A percentile compares a stretch with the other conserved stretches of the same genome.
Evolutionary conservation across 2,797 vertebrate species (phyloP).

Genomic region (Galaxias olidus): DNA sequence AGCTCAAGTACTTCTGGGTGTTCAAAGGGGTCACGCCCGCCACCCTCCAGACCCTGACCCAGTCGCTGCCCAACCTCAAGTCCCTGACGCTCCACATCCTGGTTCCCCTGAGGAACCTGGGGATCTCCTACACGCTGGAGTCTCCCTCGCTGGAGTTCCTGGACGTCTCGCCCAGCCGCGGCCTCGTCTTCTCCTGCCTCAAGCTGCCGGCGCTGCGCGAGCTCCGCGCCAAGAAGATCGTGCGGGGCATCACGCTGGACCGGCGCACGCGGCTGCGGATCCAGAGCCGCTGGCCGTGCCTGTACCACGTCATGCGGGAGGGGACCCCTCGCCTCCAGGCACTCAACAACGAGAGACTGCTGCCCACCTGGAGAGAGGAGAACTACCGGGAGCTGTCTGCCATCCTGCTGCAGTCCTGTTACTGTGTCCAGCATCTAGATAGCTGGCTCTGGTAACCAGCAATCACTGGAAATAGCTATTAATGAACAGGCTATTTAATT

Average conservation of each 20-base stretch:
- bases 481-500: too few relatives aligned
- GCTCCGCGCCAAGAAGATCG: slow-evolving; percentile 81
- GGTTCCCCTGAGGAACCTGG: slow-evolving; percentile 81
- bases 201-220: slow-evolving; percentile 78
- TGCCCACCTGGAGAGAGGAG: slow-evolving; percentile 77
- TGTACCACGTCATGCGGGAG: slow-evolving; percentile 79
- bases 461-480: too few relatives aligned
- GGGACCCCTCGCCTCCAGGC: slow-evolving; percentile 80
- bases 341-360: slow-evolving; percentile 80
- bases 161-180: slow-evolving; percentile 82
- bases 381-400: slow-evolving; percentile 74
- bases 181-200: slow-evolving; percentile 80
- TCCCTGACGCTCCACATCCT: slow-evolving; percentile 81
- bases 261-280: slow-evolving; percentile 77
- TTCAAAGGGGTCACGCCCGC: slow-evolving; percentile 80
- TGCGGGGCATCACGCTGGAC: slow-evolving; percentile 81
- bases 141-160: slow-evolving; percentile 79
- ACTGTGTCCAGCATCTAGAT: slow-evolving; percentile 83
- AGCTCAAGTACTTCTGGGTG: slow-evolving; percentile 86
- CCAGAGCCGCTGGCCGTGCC: slow-evolving; percentile 83
- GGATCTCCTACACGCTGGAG: slow-evolving; percentile 82
- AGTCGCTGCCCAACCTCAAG: slow-evolving; percentile 78
- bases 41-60: slow-evolving; percentile 75
- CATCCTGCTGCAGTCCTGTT: slow-evolving; percentile 81
- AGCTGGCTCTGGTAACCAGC: slow-evolving; percentile 80